A percentile compares a stretch with the other conserved stretches of the same genome.
These are phyloP conservation scores for Oenanthe oenanthe DNA, from an alignment of 2,113 vertebrate species.

Conservation along the genomic window DNA sequence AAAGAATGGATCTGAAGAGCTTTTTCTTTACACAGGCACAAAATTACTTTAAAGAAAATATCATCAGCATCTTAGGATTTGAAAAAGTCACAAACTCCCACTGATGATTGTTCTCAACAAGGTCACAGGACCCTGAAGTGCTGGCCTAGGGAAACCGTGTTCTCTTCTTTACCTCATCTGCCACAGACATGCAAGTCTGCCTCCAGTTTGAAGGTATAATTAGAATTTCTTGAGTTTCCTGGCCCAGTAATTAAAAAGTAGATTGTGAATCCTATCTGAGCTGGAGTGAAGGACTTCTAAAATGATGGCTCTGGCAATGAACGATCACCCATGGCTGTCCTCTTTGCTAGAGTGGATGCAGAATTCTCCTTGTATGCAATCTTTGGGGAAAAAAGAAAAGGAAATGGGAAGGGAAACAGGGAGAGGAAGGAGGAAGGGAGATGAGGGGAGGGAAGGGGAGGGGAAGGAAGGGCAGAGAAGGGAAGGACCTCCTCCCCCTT, in stretches of 20 bases:
- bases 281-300: not conserved
- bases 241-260: constrained; percentile 16
- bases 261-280: constrained; percentile 4
- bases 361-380: not conserved
- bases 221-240: not conserved
- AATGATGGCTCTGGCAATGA: not conserved
- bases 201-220: not conserved
- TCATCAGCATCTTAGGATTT: not conserved
- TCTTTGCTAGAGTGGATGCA: not conserved
- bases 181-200: not conserved
- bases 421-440: fast-evolving
- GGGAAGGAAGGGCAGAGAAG: not conserved
- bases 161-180: not conserved
- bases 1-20: not conserved
- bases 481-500: not conserved
- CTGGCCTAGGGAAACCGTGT: not conserved
- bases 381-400: not conserved
- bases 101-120: not conserved
- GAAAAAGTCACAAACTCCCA: not conserved
- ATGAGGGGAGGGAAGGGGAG: not conserved
- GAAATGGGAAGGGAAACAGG: fast-evolving
- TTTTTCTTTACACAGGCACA: not conserved
- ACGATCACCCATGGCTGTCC: not conserved
- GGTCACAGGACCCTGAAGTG: constrained; percentile 16
- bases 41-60: not conserved